These are phyloP conservation scores for Tipula vernalis DNA, from an alignment of 2,888 invertebrate species.

Conservation along the genomic window DNA sequence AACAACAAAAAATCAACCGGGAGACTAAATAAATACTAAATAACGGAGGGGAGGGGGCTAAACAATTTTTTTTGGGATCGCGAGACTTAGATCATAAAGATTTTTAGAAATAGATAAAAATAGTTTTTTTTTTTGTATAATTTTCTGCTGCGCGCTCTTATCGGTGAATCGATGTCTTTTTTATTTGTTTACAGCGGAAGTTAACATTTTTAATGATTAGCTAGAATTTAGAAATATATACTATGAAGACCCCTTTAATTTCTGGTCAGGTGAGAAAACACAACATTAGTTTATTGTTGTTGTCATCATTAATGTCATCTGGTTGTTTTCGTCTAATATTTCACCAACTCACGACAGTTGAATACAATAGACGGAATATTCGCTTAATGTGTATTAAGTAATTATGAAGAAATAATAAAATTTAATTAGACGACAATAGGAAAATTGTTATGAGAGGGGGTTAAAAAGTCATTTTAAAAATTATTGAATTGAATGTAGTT, in stretches of 20 bases:
- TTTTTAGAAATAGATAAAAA: background rate
- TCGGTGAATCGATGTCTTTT: background rate
- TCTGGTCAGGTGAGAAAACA: background rate
- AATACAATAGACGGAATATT: background rate
- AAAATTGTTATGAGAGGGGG: background rate
- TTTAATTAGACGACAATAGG: background rate
- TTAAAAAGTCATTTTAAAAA: background rate
- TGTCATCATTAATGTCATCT: background rate
- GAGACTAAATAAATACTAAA: background rate
- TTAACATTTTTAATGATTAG: conserved; percentile 4
- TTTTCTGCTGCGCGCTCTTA: background rate
- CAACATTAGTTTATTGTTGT: background rate
- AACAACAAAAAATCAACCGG: background rate
- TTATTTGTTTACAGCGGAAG: background rate
- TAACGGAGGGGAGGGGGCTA: background rate
- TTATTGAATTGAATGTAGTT: background rate
- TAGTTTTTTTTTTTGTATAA: background rate
- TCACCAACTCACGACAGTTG: background rate
- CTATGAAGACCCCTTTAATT: background rate
- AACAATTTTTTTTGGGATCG: background rate
- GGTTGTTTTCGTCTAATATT: background rate
- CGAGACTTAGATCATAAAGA: background rate
- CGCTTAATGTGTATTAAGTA: background rate
- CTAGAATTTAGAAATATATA: background rate
- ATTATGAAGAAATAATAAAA: background rate